Conservation (phyloP, 2,797 vertebrate species). For the Enoplosus armatus region DNA sequence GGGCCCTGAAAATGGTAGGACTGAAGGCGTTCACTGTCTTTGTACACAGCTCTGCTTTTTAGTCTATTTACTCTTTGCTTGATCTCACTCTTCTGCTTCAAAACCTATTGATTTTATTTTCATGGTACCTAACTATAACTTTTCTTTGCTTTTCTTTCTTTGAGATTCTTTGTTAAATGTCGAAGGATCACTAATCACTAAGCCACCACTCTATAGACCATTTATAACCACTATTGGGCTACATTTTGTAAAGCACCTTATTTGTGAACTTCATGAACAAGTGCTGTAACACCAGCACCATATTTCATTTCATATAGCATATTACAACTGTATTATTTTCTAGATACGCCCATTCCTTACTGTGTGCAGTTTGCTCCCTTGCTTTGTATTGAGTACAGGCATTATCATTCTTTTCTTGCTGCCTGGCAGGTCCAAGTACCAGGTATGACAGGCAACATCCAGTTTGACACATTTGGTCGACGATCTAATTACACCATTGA, state of each 20-base stretch:
- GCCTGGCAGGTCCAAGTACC: constrained; percentile 93
- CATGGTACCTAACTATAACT: neutral
- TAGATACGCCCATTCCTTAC: neutral
- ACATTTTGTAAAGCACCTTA: neutral
- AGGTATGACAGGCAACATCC: constrained; percentile 99
- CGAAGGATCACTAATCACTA: neutral
- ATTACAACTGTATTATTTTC: neutral
- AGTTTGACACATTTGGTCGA: constrained; percentile 97
- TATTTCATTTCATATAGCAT: neutral
- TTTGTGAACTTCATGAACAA: neutral
- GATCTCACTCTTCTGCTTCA: neutral
- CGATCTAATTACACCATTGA: constrained; percentile 98
- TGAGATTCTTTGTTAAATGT: neutral
- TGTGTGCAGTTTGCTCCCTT: constrained; percentile 8
- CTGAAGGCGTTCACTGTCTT: neutral
- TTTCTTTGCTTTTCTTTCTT: neutral
- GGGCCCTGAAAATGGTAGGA: constrained; percentile 97
- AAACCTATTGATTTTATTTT: neutral
- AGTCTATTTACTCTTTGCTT: constrained; percentile 2
- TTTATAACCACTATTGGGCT: neutral
- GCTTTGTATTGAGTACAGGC: constrained; percentile 16
- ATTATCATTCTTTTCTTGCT: constrained; percentile 50
- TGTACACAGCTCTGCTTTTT: neutral
- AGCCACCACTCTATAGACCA: neutral
- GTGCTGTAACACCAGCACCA: neutral